Percentiles rank a stretch among this genome's conserved stretches.
phyloP scores from a whole-genome alignment of 1,140 invertebrate species.

The Macrocentrus cingulum region DNA sequence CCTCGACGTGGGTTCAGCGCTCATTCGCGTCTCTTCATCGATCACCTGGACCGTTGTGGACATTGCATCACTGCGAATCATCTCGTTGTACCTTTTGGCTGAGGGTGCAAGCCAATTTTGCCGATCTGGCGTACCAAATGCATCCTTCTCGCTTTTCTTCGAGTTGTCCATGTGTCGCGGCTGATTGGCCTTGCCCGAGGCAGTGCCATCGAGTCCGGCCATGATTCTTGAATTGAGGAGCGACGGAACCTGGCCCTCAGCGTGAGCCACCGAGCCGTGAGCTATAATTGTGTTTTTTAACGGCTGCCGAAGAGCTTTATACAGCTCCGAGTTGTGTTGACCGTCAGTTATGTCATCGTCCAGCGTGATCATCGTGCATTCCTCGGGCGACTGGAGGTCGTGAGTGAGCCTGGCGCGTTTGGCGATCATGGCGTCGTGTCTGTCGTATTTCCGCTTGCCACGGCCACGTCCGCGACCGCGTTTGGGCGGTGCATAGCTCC shows the following conservation, averaged over 20 bases:
- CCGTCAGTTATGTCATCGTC: slow-evolving; percentile 8
- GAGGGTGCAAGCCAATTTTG: slow-evolving; percentile 53
- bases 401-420: slow-evolving; percentile 46
- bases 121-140: slow-evolving; percentile 32
- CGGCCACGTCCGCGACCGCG: slow-evolving; percentile 52
- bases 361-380: slow-evolving; percentile 10
- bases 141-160: slow-evolving; percentile 28
- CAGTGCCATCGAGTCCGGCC: slow-evolving; percentile 2
- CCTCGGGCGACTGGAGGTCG: slow-evolving; percentile 10
- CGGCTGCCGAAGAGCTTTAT: slow-evolving; percentile 43
- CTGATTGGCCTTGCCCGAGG: background rate
- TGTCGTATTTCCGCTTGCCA: slow-evolving; percentile 53
- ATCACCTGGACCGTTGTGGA: slow-evolving; percentile 69
- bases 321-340: slow-evolving; percentile 38
- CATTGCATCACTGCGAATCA: slow-evolving; percentile 38
- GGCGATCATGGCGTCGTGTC: slow-evolving; percentile 37
- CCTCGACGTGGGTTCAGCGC: slow-evolving; percentile 66
- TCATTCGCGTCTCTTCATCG: slow-evolving; percentile 87
- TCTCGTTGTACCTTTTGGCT: slow-evolving; percentile 41
- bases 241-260: slow-evolving; percentile 19
- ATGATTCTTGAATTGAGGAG: slow-evolving; percentile 18
- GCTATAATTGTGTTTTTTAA: slow-evolving; percentile 25
- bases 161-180: background rate
- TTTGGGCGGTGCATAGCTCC: slow-evolving; percentile 56
- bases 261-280: background rate